These are phyloP conservation scores for Loxodonta africana DNA, from an alignment of 2,113 vertebrate genomes.

Conservation along the genomic window DNA sequence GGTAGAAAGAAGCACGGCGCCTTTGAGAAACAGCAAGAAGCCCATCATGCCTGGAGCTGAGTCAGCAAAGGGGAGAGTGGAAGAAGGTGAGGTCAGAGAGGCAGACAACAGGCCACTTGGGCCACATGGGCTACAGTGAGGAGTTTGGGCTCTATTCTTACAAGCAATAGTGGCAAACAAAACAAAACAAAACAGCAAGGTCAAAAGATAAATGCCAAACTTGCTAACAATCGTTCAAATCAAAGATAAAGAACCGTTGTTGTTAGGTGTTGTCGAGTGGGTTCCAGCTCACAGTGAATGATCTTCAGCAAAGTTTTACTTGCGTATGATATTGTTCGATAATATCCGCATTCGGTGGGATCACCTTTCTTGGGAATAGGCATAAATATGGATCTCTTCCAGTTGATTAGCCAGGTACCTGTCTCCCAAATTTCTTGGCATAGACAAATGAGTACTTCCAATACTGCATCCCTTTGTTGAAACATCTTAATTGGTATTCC, in stretches of 20 bases:
- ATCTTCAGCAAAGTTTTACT: too few relatives aligned
- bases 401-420: too few relatives aligned
- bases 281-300: too few relatives aligned
- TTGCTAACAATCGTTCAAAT: neutral
- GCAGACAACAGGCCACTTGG: neutral
- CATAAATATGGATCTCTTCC: too few relatives aligned
- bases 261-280: too few relatives aligned
- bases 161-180: neutral
- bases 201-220: neutral
- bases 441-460: too few relatives aligned
- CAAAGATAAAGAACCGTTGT: neutral
- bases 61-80: neutral
- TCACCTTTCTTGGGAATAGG: too few relatives aligned
- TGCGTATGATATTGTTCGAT: too few relatives aligned
- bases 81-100: neutral
- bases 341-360: too few relatives aligned
- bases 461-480: too few relatives aligned
- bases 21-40: slow-evolving; percentile 8
- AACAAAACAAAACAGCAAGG: neutral
- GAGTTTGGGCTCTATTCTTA: neutral
- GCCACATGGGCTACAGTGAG: neutral
- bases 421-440: too few relatives aligned
- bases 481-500: too few relatives aligned
- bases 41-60: neutral
- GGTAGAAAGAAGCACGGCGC: neutral